phyloP scores from a whole-genome alignment of 2,888 invertebrate genomes.

The Drosophila mimica region DNA sequence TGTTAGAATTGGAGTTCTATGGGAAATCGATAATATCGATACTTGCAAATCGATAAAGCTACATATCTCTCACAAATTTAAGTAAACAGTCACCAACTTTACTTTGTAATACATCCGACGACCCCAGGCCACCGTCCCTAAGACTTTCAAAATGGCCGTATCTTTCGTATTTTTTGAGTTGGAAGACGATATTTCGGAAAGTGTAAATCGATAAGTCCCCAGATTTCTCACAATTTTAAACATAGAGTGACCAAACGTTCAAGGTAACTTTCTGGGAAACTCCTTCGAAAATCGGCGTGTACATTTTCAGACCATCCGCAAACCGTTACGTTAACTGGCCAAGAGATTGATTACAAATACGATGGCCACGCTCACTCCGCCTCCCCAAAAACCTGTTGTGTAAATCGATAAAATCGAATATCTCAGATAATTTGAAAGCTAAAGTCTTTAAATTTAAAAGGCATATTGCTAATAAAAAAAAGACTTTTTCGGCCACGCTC shows the following conservation, averaged over 20 bases:
- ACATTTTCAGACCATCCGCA: no score
- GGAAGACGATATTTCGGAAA: not conserved
- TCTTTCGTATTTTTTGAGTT: not conserved
- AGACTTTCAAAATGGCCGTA: no score
- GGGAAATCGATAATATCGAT: not conserved
- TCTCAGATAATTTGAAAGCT: not conserved
- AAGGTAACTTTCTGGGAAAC: not conserved
- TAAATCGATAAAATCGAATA: not conserved
- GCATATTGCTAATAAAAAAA: not conserved
- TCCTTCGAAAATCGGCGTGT: not conserved
- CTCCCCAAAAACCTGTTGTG: not conserved
- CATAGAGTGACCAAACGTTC: no score
- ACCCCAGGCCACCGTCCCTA: no score
- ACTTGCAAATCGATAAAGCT: no score
- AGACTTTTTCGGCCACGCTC: not conserved
- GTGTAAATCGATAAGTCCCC: not conserved
- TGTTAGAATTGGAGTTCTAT: no score
- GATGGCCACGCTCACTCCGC: not conserved
- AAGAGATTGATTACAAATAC: not conserved
- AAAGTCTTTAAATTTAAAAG: not conserved
- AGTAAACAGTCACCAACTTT: no score
- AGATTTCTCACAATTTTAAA: not conserved
- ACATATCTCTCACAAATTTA: no score
- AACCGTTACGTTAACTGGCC: no score
- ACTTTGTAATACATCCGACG: no score